Evolutionary conservation across 1,140 invertebrate genomes (phyloP), one percentile per base, ranked within the genome.

Genomic region (Idris sp.): DNA sequence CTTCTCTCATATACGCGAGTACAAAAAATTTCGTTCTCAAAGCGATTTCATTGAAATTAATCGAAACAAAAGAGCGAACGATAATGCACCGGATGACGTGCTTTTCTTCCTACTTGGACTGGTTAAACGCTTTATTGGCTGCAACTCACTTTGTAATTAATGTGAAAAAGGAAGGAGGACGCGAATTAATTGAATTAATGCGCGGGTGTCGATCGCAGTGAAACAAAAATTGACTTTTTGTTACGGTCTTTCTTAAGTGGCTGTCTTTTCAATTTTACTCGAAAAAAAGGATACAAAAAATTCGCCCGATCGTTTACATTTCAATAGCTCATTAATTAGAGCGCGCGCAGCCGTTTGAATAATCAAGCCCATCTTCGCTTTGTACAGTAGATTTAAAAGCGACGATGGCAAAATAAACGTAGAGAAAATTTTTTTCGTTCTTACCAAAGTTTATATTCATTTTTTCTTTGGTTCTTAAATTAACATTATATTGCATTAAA

Each of bases 141-240:
- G n/a, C 28, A 35, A 69, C 56, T 75, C 54, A 71, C 65, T 65
- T 61, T 58, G 58, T 65, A 75, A 75, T 75, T 75, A 65, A 72
- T 73, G 68, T 43, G 58, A 53, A 14, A 25, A 25, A 40, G 48
- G 71, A 62, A 77, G 69, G 67, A 59, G 58, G 62, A 77, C 74
- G 65, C 62, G 53, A 46, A 77, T 77, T 79, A 77, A 79, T 77
- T 77, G 67, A 73, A 73, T 65, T 69, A 74, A 74, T 77, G 69
- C 61, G 59, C 51, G 40, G 40, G 19, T 68, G 71, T 79, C 75
- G 77, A 79, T 79, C 67, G 46, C 67, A 46, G 64, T 14, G 26
- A 54, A 35, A 73, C 74, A 68, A 74, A 77, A 74, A 68, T 68
- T 56, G 49, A 64, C 62, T 74, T 74, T 64, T 74, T 74, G 58